Base-by-base conservation (phyloP, 2,113 vertebrate species). In the Illadopsis cleaveri region DNA sequence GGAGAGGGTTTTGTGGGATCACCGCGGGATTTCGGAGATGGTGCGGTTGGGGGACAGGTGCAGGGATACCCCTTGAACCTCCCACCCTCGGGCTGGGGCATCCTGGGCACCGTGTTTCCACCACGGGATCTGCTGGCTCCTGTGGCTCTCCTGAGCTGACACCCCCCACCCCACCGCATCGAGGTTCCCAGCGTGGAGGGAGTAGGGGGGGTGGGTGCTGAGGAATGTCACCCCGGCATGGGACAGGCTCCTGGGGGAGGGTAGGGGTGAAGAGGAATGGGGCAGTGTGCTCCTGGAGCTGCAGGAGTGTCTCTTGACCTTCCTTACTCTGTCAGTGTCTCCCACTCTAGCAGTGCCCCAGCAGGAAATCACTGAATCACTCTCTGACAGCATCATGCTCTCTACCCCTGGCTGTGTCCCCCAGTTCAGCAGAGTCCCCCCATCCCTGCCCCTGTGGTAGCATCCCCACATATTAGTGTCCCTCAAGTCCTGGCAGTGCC, bases 11-110 rank as follows among this genome's bases (percentile, higher is more conserved):
- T 28, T 5, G 6, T 64, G 58, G 58, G 37, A 61, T 30, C 58
- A 23, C 42, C 1, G n/a, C 4, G 5, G 73, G 33, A 23, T 17
- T 82, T 35, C 65, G 78, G 69, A 69, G 58, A 20, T 5, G 11
- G 33, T 10, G 50, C 3, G 8, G 33, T 0, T 21, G 35, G 10
- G 15, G 53, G 8, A n/a, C 8, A 15, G 22, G 31, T 19, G 4
- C 1, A 2, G 70, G 5, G 25, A 22, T 23, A 6, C 5, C 28
- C 9, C 8, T 27, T n/a, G 51, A 75, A 25, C 8, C 31, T 40
- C 19, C 31, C 23, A 7, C 31, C 45, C 42, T 45, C 9, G 16
- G 20, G 12, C n/a, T 31, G 33, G 30, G 61, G 44, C 27, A 6
- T 18, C 21, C 25, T 27, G 7, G n/a, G 16, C 31, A 30, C 9